Conservation (phyloP, 2,797 vertebrate species). For the Microcaecilia unicolor region DNA sequence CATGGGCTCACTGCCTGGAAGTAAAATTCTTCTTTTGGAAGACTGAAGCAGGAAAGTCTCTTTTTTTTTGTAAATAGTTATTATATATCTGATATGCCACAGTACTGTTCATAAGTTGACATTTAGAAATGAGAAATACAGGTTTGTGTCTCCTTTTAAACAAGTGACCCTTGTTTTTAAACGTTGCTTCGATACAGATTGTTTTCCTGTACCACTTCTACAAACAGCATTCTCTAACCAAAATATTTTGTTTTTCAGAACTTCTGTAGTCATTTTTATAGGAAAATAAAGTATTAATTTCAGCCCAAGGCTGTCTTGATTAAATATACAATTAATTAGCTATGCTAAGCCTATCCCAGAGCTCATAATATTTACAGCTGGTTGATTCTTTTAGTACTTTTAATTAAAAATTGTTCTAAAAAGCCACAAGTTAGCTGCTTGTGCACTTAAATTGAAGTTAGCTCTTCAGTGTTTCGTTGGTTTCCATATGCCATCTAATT, state of each 20-base stretch:
- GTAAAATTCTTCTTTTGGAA: no score
- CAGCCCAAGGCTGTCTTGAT: slow-evolving; percentile 58
- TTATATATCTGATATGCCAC: no score
- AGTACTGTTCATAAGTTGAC: slow-evolving; percentile 16
- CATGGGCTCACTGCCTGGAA: no score
- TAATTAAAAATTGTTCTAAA: slow-evolving; percentile 66
- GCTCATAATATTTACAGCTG: slow-evolving; percentile 57
- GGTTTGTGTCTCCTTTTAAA: slow-evolving; percentile 21
- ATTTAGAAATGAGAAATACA: slow-evolving; percentile 33
- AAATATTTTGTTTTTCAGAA: slow-evolving; percentile 46
- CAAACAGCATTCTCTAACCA: no score
- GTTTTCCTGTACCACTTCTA: slow-evolving; percentile 18
- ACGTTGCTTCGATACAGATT: slow-evolving; percentile 1
- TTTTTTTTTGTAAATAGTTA: no score
- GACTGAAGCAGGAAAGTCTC: no score
- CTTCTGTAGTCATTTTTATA: slow-evolving; percentile 48
- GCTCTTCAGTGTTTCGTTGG: slow-evolving; percentile 45
- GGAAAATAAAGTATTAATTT: slow-evolving; percentile 64
- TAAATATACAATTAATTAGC: slow-evolving; percentile 67
- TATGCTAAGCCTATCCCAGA: slow-evolving; percentile 58
- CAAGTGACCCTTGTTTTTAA: slow-evolving; percentile 10
- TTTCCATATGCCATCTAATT: slow-evolving; percentile 54
- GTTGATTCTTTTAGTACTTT: slow-evolving; percentile 57
- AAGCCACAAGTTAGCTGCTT: slow-evolving; percentile 50
- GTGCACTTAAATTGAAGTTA: slow-evolving; percentile 55